Evolutionary conservation across 2,797 vertebrate genomes (phyloP).

Genomic region (Sternarchorhynchus goeldii): DNA sequence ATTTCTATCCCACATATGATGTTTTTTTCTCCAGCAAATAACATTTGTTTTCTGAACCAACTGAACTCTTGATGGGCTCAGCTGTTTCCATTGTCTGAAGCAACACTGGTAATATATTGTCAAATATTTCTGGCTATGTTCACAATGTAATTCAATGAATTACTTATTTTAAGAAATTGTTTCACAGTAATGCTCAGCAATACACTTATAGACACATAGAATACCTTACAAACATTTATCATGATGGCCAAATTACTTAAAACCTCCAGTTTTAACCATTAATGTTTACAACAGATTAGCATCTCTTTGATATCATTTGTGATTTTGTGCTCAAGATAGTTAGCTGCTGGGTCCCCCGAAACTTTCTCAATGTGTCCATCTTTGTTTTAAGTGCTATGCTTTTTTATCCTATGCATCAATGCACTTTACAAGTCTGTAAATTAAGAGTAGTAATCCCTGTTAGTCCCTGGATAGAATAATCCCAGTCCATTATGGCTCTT

Average conservation of each 20-base stretch:
- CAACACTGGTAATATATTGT: background rate
- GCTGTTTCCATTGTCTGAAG: conserved; percentile 53
- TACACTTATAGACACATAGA: background rate
- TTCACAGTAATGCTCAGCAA: background rate
- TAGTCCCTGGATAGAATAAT: conserved; percentile 72
- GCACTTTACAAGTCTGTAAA: conserved; percentile 77
- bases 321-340: conserved; percentile 11
- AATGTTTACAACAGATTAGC: background rate
- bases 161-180: background rate
- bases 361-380: conserved; percentile 26
- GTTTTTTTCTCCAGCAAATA: conserved; percentile 42
- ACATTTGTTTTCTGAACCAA: conserved; percentile 47
- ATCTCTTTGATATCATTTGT: background rate
- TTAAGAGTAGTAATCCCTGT: conserved; percentile 74
- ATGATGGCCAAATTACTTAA: background rate
- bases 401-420: conserved; percentile 70
- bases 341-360: conserved; percentile 19
- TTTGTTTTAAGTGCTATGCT: conserved; percentile 53
- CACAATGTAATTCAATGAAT: too few relatives aligned
- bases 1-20: conserved; percentile 37
- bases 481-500: conserved; percentile 71
- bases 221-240: background rate
- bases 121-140: background rate
- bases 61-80: conserved; percentile 59
- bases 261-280: background rate